Conservation (phyloP, 2,888 invertebrate species). For the Drosophila birchii region DNA sequence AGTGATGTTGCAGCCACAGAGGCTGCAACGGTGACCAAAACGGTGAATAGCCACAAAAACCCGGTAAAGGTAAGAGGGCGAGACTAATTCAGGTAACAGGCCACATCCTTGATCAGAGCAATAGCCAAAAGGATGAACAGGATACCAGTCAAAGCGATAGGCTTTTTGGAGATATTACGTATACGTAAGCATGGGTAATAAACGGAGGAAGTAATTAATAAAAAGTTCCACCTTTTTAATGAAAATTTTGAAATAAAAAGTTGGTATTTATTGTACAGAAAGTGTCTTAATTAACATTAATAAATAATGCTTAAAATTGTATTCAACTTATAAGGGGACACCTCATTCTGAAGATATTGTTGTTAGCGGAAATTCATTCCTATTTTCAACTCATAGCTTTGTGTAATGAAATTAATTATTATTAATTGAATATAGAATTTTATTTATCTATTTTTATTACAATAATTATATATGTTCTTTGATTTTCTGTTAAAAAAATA, state of each 20-base stretch:
- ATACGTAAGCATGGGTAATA: neutral
- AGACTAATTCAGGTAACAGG: constrained; percentile 56
- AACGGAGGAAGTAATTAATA: neutral
- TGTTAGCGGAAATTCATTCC: too few species aligned
- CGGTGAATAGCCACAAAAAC: constrained; percentile 2
- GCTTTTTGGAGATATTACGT: neutral
- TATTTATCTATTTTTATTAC: too few species aligned
- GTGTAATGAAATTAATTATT: too few species aligned
- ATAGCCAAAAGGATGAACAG: neutral
- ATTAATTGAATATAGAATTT: too few species aligned
- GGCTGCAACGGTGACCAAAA: constrained; percentile 15
- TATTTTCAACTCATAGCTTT: too few species aligned
- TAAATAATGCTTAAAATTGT: too few species aligned
- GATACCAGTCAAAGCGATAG: neutral
- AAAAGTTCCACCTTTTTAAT: neutral
- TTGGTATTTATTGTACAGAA: neutral
- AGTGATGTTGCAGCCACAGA: constrained; percentile 58
- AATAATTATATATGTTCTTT: too few species aligned
- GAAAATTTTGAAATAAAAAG: neutral
- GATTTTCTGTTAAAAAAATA: too few species aligned
- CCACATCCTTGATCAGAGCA: constrained; percentile 58
- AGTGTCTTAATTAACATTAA: too few species aligned
- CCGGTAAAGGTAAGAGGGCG: constrained; percentile 6
- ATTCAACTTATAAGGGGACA: too few species aligned
- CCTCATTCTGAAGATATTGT: too few species aligned